A percentile compares a stretch with the other conserved stretches of the same genome.
phyloP scores from a whole-genome alignment of 2,797 vertebrate species.

The Premnoplex brunnescens region DNA sequence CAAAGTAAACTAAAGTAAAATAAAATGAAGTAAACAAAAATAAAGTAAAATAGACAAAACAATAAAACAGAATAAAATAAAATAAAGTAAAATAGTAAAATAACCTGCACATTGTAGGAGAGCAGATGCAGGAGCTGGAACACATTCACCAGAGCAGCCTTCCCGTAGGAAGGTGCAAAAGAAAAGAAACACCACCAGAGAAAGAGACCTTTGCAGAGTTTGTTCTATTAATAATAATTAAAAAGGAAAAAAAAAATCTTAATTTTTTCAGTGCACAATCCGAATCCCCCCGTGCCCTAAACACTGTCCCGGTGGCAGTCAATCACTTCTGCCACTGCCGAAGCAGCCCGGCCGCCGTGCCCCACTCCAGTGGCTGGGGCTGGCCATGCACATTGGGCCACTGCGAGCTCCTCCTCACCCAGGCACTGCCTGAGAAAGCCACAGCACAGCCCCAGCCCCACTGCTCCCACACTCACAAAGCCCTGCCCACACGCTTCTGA shows the following conservation, averaged over 20 bases:
- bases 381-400: neutral
- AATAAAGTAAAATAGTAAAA: neutral
- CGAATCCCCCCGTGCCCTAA: neutral
- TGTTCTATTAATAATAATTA: neutral
- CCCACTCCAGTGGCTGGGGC: neutral
- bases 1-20: neutral
- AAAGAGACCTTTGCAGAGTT: neutral
- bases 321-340: neutral
- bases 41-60: no score
- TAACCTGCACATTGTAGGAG: neutral
- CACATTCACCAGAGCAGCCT: neutral
- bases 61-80: neutral
- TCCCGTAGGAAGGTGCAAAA: neutral
- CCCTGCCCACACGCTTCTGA: neutral
- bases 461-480: neutral
- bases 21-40: neutral
- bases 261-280: neutral
- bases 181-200: neutral
- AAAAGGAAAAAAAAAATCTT: neutral
- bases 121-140: conserved; percentile 28
- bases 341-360: neutral
- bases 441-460: neutral
- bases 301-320: neutral
- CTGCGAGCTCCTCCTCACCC: neutral
- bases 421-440: neutral